Evolutionary conservation across 2,888 invertebrate species (phyloP).

Genomic region (Dryococelus australis): DNA sequence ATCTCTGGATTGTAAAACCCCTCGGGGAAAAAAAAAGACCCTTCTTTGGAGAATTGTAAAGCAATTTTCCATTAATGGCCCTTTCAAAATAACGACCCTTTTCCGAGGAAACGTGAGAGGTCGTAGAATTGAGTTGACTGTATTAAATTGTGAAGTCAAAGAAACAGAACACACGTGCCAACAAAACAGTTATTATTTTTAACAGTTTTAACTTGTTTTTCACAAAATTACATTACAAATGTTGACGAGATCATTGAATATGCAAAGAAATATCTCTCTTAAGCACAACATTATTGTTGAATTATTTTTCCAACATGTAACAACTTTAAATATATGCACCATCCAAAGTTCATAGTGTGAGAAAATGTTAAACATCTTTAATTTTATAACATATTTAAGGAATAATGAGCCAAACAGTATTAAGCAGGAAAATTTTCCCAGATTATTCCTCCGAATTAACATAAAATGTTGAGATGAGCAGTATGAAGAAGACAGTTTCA

Average conservation of each 20-base stretch:
- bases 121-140: too few species aligned
- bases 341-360: conserved; percentile 16
- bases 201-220: neutral
- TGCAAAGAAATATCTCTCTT: neutral
- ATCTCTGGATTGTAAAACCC: too few species aligned
- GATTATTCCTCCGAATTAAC: neutral
- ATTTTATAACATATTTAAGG: neutral
- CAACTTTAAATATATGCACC: conserved; percentile 16
- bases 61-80: too few species aligned
- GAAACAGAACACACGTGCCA: neutral
- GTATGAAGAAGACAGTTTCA: neutral
- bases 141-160: neutral
- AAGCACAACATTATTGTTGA: neutral
- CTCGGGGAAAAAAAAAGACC: too few species aligned
- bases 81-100: too few species aligned
- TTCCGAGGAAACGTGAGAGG: too few species aligned
- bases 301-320: neutral
- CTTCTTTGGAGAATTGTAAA: too few species aligned
- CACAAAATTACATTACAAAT: conserved; percentile 16
- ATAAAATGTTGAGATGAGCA: neutral
- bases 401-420: neutral
- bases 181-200: conserved; percentile 11
- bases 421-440: neutral
- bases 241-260: conserved; percentile 16
- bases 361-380: conserved; percentile 8